Evolutionary conservation across 2,113 vertebrate genomes (phyloP), one percentile per base, ranked within the genome.

Genomic region (Cyphomyrus discorhynchus): DNA sequence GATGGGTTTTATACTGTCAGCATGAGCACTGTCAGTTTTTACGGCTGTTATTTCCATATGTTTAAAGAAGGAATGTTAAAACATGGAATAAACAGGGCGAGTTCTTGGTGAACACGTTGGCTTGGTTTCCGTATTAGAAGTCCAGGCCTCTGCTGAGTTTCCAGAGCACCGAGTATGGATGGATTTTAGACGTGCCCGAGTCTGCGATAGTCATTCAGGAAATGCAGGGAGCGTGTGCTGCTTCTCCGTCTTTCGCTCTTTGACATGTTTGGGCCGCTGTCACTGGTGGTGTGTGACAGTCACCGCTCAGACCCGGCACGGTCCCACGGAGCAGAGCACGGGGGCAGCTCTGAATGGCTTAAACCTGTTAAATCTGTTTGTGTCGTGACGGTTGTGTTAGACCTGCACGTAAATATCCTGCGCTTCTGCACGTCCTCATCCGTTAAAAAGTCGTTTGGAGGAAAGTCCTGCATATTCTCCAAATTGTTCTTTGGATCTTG

Each of bases 91-190:
- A 80, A 42, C 74, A 42, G 74, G 35, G 3, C 13, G 7, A 11
- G 24, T 50, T 53, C 31, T 82, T 31, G n/a, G 66, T 45, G 49
- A 56, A 74, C 74, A 39, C 45, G 31, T 90, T 47, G 53, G 49
- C 86, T 83, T 94, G 92, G 90, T 93, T 93, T 94, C 92, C 93
- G 92, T 90, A 90, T 93, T 91, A 92, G 52, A 91, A 70, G 56
- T 90, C 46, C 70, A 80, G 86, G 90, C 42, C 91, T 84, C 8
- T 15, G 58, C 91, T 92, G 92, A 93, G 86, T 93, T 94, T 95
- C 93, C 94, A 95, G 94, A 90, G 88, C 90, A 91, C 91, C 91
- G 91, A 94, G 93, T 94, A 92, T 93, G 93, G 58, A 89, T 49
- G 52, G 87, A 70, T 92, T 93, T 93, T 19, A 8, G 90, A 94